Evolutionary conservation across 2,113 vertebrate genomes (phyloP).

Genomic region (Vulpes lagopus): DNA sequence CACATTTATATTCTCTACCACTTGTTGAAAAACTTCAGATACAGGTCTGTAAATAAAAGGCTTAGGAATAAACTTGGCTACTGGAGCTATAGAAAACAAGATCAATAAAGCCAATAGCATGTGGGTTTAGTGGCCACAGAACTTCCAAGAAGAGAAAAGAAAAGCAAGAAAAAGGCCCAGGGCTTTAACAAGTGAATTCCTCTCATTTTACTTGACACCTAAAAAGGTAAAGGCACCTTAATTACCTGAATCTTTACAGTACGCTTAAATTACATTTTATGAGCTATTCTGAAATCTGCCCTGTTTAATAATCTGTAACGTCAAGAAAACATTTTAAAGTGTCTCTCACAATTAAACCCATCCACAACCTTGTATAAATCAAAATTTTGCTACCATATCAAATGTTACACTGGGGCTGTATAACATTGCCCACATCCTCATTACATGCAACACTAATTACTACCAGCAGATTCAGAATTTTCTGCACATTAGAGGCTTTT

Average conservation of each 20-base stretch:
- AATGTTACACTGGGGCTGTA: constrained; percentile 89
- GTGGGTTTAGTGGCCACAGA: constrained; percentile 32
- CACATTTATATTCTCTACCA: constrained; percentile 53
- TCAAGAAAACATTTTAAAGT: constrained; percentile 89
- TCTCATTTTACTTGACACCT: constrained; percentile 70
- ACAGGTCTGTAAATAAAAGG: constrained; percentile 49
- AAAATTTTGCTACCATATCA: constrained; percentile 92
- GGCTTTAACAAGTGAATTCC: constrained; percentile 47
- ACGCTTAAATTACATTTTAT: constrained; percentile 84
- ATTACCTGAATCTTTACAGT: constrained; percentile 78
- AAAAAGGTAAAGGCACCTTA: constrained; percentile 60
- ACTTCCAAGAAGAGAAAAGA: constrained; percentile 34
- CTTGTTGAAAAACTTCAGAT: constrained; percentile 67
- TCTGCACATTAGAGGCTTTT: constrained; percentile 93
- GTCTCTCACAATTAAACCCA: constrained; percentile 90
- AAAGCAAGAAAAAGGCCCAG: background rate
- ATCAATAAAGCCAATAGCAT: constrained; percentile 48
- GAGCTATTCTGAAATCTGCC: constrained; percentile 84
- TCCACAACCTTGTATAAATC: constrained; percentile 89
- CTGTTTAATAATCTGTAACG: constrained; percentile 88
- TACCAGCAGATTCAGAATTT: constrained; percentile 91
- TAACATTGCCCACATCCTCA: constrained; percentile 90
- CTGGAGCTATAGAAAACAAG: constrained; percentile 15
- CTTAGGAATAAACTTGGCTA: constrained; percentile 2
- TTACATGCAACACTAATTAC: constrained; percentile 94